A percentile compares a stretch with the other conserved stretches of the same genome.
phyloP scores from a whole-genome alignment of 2,113 vertebrate genomes.

The Apeltes quadracus region DNA sequence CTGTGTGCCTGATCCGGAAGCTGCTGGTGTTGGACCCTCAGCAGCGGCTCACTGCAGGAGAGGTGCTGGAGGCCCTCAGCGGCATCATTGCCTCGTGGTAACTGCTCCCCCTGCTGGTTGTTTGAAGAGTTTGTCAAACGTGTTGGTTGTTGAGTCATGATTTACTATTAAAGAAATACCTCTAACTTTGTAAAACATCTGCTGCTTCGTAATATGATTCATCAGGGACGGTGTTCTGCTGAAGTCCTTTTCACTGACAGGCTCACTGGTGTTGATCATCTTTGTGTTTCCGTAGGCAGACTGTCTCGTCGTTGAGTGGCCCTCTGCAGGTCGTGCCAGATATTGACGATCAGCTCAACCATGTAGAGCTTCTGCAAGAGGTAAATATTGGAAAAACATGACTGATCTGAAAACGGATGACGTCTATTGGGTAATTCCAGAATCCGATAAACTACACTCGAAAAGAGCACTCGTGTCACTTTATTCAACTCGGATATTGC shows the following conservation, averaged over 20 bases:
- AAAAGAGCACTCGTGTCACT: background rate
- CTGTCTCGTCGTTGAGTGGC: constrained; percentile 93
- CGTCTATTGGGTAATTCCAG: background rate
- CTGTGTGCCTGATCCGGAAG: constrained; percentile 96
- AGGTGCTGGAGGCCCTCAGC: constrained; percentile 94
- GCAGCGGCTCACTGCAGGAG: constrained; percentile 92
- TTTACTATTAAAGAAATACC: background rate
- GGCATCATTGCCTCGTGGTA: constrained; percentile 96
- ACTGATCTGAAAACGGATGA: background rate
- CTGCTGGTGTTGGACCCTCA: constrained; percentile 96
- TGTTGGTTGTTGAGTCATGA: background rate
- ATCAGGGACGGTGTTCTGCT: background rate
- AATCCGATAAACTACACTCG: background rate
- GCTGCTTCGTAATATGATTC: background rate
- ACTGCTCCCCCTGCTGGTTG: constrained; percentile 63
- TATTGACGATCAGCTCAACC: constrained; percentile 95
- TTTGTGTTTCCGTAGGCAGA: constrained; percentile 86
- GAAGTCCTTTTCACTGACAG: background rate
- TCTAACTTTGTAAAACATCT: background rate
- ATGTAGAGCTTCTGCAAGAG: constrained; percentile 91
- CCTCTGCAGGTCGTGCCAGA: constrained; percentile 98
- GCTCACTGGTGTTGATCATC: background rate
- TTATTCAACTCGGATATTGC: constrained; percentile 1
- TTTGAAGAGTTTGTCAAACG: background rate
- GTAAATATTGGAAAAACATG: constrained; percentile 67